Base-by-base conservation (phyloP, 2,797 vertebrate genomes). In the Pseudopleuronectes americanus region DNA sequence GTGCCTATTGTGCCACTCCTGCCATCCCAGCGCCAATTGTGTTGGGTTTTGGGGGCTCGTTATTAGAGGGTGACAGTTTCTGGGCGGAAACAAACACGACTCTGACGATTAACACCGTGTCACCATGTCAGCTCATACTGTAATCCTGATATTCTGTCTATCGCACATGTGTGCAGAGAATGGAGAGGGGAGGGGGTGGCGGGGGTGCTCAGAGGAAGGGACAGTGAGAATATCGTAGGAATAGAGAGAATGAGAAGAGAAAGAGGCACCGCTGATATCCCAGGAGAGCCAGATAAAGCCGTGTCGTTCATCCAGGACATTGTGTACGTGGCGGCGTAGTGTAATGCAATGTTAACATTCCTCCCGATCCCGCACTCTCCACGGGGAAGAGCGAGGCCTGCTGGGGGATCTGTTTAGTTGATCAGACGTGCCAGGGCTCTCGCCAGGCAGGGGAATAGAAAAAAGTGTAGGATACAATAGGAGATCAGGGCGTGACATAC, bases 71-170 rank as follows among this genome's bases (percentile, higher is more conserved):
- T 90, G 87, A 91, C 91, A 91, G 92, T 88, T 91, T 92, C 88
- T 91, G 92, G 92, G 91, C 91, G 88, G 92, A 89, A 92, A 92
- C 91, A 92, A 92, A 91, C 90, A 92, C 80, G 88, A 90, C 83
- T 90, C 88, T 83, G 85, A 85, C 87, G 89, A 93, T 92, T 92
- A 92, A 90, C 90, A 91, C 91, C 84, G 9, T 92, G 89, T 92
- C 92, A 90, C 87, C 78, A 60, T 92, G 91, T 93, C 92, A 92
- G 89, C 89, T 87, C 82, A 84, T 89, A 90, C 87, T 86, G 91
- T 92, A 91, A 93, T 92, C 91, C 92, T 89, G 90, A 90, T 92
- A 90, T 90, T 91, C 90, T 88, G 89, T 91, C 87, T 88, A 88
- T 91, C 80, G 87, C 90, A 87, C 87, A 87, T 86, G 89, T 90